These are phyloP conservation scores for Tolypeutes matacus DNA, from an alignment of 2,797 vertebrate genomes.

Conservation along the genomic window DNA sequence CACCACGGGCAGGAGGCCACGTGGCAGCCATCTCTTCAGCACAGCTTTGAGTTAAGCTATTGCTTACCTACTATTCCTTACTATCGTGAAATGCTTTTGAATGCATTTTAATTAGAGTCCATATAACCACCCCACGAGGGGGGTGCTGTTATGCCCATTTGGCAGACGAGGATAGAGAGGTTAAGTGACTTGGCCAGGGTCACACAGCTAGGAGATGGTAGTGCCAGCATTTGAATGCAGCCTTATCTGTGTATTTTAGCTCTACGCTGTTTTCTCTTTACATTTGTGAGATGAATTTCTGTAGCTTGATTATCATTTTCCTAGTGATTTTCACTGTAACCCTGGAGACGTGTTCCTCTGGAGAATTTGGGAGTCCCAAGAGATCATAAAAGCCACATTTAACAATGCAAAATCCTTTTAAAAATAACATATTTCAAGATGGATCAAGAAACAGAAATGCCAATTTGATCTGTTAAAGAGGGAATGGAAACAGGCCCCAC, in stretches of 20 bases:
- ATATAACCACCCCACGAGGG: not conserved
- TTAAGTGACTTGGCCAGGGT: not conserved
- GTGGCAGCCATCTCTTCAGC: accelerated
- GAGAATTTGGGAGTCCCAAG: not conserved
- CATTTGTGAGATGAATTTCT: not conserved
- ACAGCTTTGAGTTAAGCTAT: accelerated
- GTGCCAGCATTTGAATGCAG: not conserved
- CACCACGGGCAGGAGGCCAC: not conserved
- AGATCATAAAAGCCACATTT: not conserved
- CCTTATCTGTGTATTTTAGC: not conserved
- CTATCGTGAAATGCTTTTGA: not conserved
- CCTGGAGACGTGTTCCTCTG: not conserved
- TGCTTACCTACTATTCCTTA: not conserved
- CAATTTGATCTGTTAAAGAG: not conserved
- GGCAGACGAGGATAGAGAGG: not conserved
- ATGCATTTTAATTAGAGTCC: not conserved
- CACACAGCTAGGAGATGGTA: accelerated
- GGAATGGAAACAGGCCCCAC: not conserved
- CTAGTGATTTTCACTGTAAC: not conserved
- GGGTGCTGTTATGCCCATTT: not conserved
- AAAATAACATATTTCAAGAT: not conserved
- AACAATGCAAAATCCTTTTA: not conserved
- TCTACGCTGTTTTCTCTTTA: not conserved
- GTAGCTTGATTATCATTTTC: not conserved
- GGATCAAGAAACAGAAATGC: not conserved